phyloP scores from a whole-genome alignment of 2,888 invertebrate genomes.

The Eupithecia inturbata region DNA sequence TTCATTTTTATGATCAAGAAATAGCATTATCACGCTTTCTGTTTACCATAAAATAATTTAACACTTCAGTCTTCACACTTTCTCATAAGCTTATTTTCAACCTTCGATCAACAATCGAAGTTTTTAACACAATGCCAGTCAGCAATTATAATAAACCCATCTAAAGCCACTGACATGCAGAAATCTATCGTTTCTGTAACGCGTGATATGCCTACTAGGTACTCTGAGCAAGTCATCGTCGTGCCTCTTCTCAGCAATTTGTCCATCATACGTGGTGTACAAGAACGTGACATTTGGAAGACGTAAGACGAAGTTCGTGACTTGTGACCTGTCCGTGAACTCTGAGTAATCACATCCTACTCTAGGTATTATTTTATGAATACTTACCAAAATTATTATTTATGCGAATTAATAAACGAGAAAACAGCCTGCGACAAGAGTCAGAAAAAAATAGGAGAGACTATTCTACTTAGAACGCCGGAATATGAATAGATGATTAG shows the following conservation, averaged over 20 bases:
- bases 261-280: slow-evolving; percentile 22
- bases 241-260: slow-evolving; percentile 20
- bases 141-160: slow-evolving; percentile 21
- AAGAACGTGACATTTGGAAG: slow-evolving; percentile 38
- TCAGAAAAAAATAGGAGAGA: background rate
- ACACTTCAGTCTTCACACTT: slow-evolving; percentile 12
- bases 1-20: background rate
- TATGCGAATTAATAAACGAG: background rate
- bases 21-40: background rate
- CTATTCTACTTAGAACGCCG: background rate
- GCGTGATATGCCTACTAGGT: slow-evolving; percentile 21
- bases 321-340: slow-evolving; percentile 56
- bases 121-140: slow-evolving; percentile 8
- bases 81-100: slow-evolving; percentile 4
- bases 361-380: background rate
- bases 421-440: background rate
- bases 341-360: background rate
- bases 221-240: slow-evolving; percentile 18
- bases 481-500: no score
- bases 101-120: no score
- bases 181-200: slow-evolving; percentile 18
- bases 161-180: slow-evolving; percentile 17
- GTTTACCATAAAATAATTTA: background rate
- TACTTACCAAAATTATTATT: background rate
- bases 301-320: slow-evolving; percentile 52